A percentile compares a stretch with the other conserved stretches of the same genome.
Evolutionary conservation across 2,113 vertebrate species (phyloP).

Genomic region (Tyrannus savana): DNA sequence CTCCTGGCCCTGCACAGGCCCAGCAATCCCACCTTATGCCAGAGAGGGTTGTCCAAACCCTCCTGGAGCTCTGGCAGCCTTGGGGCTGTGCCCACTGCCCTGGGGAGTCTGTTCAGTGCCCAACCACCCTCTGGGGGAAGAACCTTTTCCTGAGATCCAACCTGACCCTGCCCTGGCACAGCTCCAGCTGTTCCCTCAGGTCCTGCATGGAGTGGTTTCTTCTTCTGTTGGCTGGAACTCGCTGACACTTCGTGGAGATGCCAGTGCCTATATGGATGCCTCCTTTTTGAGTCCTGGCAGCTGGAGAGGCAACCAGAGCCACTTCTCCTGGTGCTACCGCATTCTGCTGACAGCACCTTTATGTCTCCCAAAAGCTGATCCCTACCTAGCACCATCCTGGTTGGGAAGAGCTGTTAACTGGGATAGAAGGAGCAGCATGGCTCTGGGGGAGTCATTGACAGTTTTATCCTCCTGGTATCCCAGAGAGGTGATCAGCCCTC

Average conservation of each 20-base stretch:
- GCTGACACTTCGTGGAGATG: not conserved
- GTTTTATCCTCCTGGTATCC: not conserved
- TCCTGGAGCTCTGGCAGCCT: not conserved
- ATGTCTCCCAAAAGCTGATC: not conserved
- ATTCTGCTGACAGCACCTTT: not conserved
- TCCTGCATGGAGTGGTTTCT: not conserved
- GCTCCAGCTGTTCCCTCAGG: not conserved
- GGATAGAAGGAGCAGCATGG: not conserved
- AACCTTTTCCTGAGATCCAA: not conserved
- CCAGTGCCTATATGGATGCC: not conserved
- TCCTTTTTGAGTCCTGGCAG: not conserved
- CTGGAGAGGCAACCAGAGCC: not conserved
- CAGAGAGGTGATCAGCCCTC: not conserved
- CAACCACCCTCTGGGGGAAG: not conserved
- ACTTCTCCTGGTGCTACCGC: not conserved
- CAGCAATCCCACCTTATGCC: not conserved
- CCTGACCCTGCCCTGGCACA: not conserved
- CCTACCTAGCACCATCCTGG: not conserved
- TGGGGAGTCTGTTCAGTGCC: rapidly evolving
- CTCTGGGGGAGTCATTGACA: not conserved
- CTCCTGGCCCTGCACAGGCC: not conserved
- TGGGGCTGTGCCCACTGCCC: not conserved
- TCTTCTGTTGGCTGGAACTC: not conserved
- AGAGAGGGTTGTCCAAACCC: not conserved
- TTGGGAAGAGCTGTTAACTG: not conserved